Evolutionary conservation across 1,140 invertebrate genomes (phyloP), one percentile per base, ranked within the genome.

Genomic region (Gryllus bimaculatus): DNA sequence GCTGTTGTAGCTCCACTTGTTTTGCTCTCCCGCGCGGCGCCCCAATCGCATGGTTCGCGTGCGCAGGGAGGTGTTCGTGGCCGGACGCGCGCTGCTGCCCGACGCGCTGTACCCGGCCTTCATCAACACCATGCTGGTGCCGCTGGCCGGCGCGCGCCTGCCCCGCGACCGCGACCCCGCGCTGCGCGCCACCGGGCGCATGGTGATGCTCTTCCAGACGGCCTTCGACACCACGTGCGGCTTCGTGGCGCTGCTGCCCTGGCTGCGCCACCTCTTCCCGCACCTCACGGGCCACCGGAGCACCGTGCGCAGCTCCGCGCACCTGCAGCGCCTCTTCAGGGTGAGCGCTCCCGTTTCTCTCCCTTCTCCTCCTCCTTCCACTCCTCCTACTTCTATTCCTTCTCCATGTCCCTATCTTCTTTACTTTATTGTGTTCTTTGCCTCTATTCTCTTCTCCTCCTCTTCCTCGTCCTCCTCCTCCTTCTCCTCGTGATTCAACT

Each of bases 191-290:
- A 75, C 20, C n/a, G 76, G 76, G 26, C 54, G 18, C 10, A 13
- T 13, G 10, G 54, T 66, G 54, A 76, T 76, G 12, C 13, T 20
- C 8, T 49, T 76, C 39, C 13, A 48, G 8, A n/a, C 26, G 8
- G 76, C 76, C 47, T 48, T 18, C 48, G 76, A 20, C 47, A n/a
- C 76, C 18, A 76, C 76, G 48, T 26, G 76, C 6, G 39, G 76
- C 8, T 39, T 48, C 39, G 26, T 76, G 12, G 47, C 18, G 12
- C 26, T 76, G 8, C 47, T 48, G 18, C 76, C 76, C 21, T 76
- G 76, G 76, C 47, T 76, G 39, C 47, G 76, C 39, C 8, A 76
- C 8, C 2, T 76, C 39, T 20, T 76, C n/a, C 76, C 76, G 18
- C 0, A 48, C 18, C 47, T 48, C 12, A 4, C 76, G n/a, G 76